A percentile compares a stretch with the other conserved stretches of the same genome.
These are phyloP conservation scores for Stenurella melanura DNA, from an alignment of 2,888 invertebrate species.

Conservation along the genomic window DNA sequence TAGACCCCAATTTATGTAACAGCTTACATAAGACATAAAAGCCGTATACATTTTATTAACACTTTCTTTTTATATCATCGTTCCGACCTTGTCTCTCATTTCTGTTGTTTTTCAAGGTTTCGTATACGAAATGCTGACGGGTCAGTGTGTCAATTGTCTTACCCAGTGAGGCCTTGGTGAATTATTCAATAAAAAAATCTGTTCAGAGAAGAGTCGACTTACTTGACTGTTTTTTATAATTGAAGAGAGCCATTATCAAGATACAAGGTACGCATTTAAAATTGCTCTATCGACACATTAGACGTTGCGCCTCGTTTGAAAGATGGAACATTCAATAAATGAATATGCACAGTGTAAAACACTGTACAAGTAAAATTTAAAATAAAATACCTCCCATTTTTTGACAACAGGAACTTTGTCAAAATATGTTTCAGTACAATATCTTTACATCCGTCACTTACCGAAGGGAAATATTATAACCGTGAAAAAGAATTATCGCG, in stretches of 20 bases:
- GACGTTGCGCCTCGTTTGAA: too few relatives aligned
- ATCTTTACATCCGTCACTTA: too few relatives aligned
- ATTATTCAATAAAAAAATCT: conserved; percentile 27
- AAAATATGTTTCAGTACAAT: too few relatives aligned
- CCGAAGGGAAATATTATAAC: too few relatives aligned
- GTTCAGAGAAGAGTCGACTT: background rate
- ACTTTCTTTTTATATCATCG: conserved; percentile 39
- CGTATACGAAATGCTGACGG: conserved; percentile 39
- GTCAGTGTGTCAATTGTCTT: conserved; percentile 55
- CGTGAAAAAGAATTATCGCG: too few relatives aligned
- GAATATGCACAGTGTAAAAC: too few relatives aligned
- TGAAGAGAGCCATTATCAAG: background rate
- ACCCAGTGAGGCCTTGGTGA: conserved; percentile 38
- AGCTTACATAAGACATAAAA: conserved; percentile 28
- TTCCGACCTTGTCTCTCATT: conserved; percentile 37
- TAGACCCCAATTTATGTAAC: conserved; percentile 33
- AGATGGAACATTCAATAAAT: too few relatives aligned
- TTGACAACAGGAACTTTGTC: too few relatives aligned
- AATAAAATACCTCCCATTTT: too few relatives aligned
- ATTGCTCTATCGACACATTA: too few relatives aligned
- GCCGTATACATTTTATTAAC: conserved; percentile 13
- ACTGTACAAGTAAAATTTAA: too few relatives aligned
- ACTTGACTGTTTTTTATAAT: background rate
- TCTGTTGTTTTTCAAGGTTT: conserved; percentile 47
- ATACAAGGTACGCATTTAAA: background rate